Conservation (phyloP, 2,888 invertebrate species). For the Peribatodes rhomboidaria region DNA sequence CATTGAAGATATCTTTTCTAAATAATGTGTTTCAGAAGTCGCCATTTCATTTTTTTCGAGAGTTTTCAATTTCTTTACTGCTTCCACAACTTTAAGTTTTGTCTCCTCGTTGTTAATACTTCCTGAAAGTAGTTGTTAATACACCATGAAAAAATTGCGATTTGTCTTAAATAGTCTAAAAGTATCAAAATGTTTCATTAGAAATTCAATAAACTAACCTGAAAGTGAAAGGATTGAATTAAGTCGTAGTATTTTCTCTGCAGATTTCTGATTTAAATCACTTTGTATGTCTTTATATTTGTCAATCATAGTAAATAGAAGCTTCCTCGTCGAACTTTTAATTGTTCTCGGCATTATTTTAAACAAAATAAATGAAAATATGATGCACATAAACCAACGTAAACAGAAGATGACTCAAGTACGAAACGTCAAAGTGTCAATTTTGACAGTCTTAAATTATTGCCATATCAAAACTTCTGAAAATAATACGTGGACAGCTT, state of each 20-base stretch:
- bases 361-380: too few species aligned
- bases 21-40: slow-evolving; percentile 28
- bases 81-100: slow-evolving; percentile 27
- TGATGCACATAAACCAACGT: too few species aligned
- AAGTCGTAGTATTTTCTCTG: slow-evolving; percentile 29
- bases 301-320: too few species aligned
- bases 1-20: slow-evolving; percentile 36
- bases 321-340: too few species aligned
- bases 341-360: too few species aligned
- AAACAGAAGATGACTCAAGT: too few species aligned
- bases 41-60: slow-evolving; percentile 25
- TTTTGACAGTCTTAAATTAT: too few species aligned
- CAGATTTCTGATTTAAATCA: slow-evolving; percentile 31
- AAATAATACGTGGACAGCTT: slow-evolving; percentile 23
- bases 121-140: slow-evolving; percentile 28
- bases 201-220: slow-evolving; percentile 30
- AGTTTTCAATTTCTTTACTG: slow-evolving; percentile 35
- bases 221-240: slow-evolving; percentile 29
- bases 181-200: slow-evolving; percentile 28
- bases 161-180: slow-evolving; percentile 27
- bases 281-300: too few species aligned
- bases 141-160: slow-evolving; percentile 27
- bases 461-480: slow-evolving; percentile 20
- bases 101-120: slow-evolving; percentile 28
- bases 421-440: too few species aligned